phyloP scores from a whole-genome alignment of 2,113 vertebrate species.

The Petroica traversi region DNA sequence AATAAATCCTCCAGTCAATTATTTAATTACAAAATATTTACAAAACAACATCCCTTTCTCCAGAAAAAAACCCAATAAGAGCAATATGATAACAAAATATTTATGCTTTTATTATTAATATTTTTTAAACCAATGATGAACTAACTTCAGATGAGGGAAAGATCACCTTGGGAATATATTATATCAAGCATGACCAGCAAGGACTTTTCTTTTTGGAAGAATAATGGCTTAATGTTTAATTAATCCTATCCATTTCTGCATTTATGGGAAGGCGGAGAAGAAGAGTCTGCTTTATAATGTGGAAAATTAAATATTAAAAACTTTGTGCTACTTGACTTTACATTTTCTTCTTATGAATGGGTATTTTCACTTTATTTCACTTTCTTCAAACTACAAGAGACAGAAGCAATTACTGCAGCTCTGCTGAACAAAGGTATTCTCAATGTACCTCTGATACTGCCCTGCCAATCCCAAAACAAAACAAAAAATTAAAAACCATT shows the following conservation, averaged over 20 bases:
- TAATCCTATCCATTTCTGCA: slow-evolving; percentile 79
- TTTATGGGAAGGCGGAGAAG: slow-evolving; percentile 75
- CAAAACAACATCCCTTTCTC: not conserved
- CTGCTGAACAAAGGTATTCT: slow-evolving; percentile 61
- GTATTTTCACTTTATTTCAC: slow-evolving; percentile 72
- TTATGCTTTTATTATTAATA: slow-evolving; percentile 35
- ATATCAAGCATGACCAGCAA: slow-evolving; percentile 66
- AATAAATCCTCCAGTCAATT: slow-evolving; percentile 54
- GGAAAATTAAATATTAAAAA: slow-evolving; percentile 84
- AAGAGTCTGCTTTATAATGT: slow-evolving; percentile 79
- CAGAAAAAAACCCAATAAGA: slow-evolving; percentile 14
- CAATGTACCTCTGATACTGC: slow-evolving; percentile 20
- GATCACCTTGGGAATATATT: slow-evolving; percentile 72
- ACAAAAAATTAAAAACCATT: slow-evolving; percentile 55
- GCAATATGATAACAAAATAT: slow-evolving; percentile 3
- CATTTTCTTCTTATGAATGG: slow-evolving; percentile 78
- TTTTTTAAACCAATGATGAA: slow-evolving; percentile 26
- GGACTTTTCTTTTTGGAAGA: slow-evolving; percentile 71
- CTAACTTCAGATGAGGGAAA: slow-evolving; percentile 21
- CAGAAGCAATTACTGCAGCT: slow-evolving; percentile 66
- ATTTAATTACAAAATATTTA: slow-evolving; percentile 41
- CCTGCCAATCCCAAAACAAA: slow-evolving; percentile 64
- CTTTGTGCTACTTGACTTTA: slow-evolving; percentile 76
- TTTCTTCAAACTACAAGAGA: slow-evolving; percentile 66
- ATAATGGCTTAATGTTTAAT: slow-evolving; percentile 81